These are phyloP conservation scores for Drosophila aldrichi DNA, from an alignment of 2,888 invertebrate genomes.

Conservation along the genomic window DNA sequence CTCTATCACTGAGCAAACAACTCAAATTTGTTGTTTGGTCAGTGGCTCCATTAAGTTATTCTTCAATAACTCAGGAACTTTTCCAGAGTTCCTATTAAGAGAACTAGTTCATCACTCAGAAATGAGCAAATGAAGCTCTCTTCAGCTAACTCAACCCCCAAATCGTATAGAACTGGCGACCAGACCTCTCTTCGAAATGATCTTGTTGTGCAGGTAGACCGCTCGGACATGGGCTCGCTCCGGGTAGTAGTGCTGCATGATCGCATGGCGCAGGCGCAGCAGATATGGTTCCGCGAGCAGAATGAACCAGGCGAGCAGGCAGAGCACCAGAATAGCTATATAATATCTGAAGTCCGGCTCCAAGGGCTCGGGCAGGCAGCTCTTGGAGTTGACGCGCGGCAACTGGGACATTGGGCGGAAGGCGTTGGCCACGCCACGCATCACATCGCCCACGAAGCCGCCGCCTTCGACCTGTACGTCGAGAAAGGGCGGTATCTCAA, in stretches of 20 bases:
- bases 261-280: constrained; percentile 90
- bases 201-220: constrained; percentile 92
- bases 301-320: constrained; percentile 89
- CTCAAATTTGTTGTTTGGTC: too few relatives aligned
- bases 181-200: constrained; percentile 88
- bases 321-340: constrained; percentile 88
- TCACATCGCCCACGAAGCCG: constrained; percentile 89
- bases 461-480: constrained; percentile 88
- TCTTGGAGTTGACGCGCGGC: constrained; percentile 87
- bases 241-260: constrained; percentile 92
- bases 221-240: constrained; percentile 90
- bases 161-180: neutral
- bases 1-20: too few relatives aligned
- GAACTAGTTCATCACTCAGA: neutral
- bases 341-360: constrained; percentile 89
- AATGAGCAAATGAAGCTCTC: too few relatives aligned
- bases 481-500: constrained; percentile 86
- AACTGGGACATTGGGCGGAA: constrained; percentile 87
- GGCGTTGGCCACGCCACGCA: constrained; percentile 87
- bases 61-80: accelerated
- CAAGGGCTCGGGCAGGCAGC: constrained; percentile 91
- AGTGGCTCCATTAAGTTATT: too few relatives aligned
- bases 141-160: neutral
- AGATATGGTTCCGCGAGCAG: constrained; percentile 92
- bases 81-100: neutral